phyloP scores from a whole-genome alignment of 2,797 vertebrate genomes.

The Garrulus glandarius region DNA sequence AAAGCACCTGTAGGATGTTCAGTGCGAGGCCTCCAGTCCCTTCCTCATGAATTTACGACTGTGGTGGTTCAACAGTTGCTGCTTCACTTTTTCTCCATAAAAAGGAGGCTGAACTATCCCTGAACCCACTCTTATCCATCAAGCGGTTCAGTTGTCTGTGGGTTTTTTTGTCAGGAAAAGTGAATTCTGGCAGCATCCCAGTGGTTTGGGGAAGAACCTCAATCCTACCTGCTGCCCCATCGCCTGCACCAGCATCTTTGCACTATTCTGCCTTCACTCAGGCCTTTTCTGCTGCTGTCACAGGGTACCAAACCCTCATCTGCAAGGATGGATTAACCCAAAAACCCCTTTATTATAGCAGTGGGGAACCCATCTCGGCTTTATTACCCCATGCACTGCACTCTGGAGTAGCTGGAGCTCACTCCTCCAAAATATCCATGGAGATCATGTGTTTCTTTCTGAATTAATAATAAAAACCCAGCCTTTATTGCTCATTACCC shows the following conservation, averaged over 20 bases:
- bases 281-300: not conserved
- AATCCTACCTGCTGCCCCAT: not conserved
- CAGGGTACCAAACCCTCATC: not conserved
- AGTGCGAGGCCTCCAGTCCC: not conserved
- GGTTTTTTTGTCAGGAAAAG: not conserved
- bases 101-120: not conserved
- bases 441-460: not conserved
- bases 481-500: not conserved
- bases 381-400: not conserved
- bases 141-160: not conserved
- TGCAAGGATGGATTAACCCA: not conserved
- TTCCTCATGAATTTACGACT: not conserved
- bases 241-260: not conserved
- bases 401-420: not conserved
- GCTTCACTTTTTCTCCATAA: not conserved
- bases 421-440: not conserved
- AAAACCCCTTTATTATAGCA: fast-evolving
- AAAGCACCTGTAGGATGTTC: not conserved
- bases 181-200: not conserved
- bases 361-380: not conserved
- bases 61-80: not conserved
- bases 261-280: not conserved
- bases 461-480: not conserved
- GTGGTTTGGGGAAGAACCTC: not conserved
- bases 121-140: not conserved